Evolutionary conservation across 2,888 invertebrate species (phyloP).

Genomic region (Incurvaria masculella): DNA sequence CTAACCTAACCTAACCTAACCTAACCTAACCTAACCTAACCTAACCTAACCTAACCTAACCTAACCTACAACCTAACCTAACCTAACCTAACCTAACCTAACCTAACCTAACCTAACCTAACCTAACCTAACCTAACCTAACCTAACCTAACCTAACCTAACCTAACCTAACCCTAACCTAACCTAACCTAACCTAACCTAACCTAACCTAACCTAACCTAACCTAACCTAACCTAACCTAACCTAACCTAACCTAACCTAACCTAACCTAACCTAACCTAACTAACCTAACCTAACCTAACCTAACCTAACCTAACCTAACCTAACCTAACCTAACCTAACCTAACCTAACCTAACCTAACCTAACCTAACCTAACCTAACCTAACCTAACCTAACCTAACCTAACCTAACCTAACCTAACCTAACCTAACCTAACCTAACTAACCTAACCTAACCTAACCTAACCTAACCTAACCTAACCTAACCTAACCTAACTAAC

Average conservation of each 20-base stretch:
- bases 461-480: constrained; percentile 3
- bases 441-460: constrained; percentile 3
- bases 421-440: constrained; percentile 2
- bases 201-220: constrained; percentile 3
- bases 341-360: constrained; percentile 3
- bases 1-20: not conserved
- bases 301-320: constrained; percentile 3
- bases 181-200: constrained; percentile 3
- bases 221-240: constrained; percentile 3
- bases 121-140: constrained; percentile 3
- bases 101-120: constrained; percentile 3
- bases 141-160: constrained; percentile 1
- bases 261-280: constrained; percentile 3
- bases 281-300: constrained; percentile 3
- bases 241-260: constrained; percentile 3
- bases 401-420: constrained; percentile 3
- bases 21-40: not conserved
- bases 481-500: constrained; percentile 3
- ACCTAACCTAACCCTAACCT: no score
- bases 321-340: constrained; percentile 3
- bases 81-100: constrained; percentile 3
- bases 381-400: constrained; percentile 3
- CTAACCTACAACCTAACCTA: no score
- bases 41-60: not conserved
- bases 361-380: constrained; percentile 2